Conservation (phyloP, 2,888 invertebrate genomes). For the Hecatera dysodea region DNA sequence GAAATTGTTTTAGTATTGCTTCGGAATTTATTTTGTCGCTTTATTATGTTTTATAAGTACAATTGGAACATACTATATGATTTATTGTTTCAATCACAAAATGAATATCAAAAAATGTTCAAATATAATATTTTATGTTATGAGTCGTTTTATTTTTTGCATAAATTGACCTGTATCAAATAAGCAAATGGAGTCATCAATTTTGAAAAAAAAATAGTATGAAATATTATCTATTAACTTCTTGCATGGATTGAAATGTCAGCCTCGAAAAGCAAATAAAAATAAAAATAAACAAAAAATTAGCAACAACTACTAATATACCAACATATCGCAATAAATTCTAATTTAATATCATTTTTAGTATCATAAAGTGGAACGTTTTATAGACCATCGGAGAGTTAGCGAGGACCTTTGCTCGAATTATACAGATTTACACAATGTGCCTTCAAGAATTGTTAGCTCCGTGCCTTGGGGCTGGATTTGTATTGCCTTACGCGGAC, state of each 20-base stretch:
- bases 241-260: background rate
- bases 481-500: constrained; percentile 49
- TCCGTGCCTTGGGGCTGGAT: constrained; percentile 55
- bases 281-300: too few relatives aligned
- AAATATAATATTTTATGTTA: too few relatives aligned
- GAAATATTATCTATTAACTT: background rate
- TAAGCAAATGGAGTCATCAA: constrained; percentile 9
- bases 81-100: background rate
- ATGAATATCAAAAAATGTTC: background rate
- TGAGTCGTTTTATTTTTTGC: background rate
- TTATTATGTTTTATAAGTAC: background rate
- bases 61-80: constrained; percentile 2
- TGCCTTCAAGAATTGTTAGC: constrained; percentile 66
- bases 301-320: constrained; percentile 1
- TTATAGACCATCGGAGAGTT: constrained; percentile 63
- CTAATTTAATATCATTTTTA: constrained; percentile 27
- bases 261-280: background rate
- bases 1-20: constrained; percentile 36
- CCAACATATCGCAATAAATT: constrained; percentile 18
- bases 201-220: background rate
- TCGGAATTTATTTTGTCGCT: constrained; percentile 7
- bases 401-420: constrained; percentile 44
- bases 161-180: constrained; percentile 1
- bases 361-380: constrained; percentile 61
- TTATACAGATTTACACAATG: constrained; percentile 64